phyloP scores from a whole-genome alignment of 2,797 vertebrate genomes.

The Lophius americanus region DNA sequence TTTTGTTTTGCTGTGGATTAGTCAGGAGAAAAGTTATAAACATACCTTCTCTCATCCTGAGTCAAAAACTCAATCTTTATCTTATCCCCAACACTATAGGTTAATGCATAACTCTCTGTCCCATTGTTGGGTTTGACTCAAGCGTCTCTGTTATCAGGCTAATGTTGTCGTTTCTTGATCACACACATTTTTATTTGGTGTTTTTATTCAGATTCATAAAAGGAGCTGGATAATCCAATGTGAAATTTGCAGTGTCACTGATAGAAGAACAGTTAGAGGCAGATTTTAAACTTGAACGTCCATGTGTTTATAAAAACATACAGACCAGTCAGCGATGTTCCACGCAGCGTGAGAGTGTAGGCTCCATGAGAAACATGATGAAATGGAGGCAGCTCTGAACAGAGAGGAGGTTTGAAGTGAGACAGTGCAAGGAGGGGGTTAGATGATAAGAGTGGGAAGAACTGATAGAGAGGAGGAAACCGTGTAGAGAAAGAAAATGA shows the following conservation, averaged over 20 bases:
- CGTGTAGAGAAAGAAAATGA: constrained; percentile 86
- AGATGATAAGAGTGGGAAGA: constrained; percentile 80
- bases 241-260: constrained; percentile 28
- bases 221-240: background rate
- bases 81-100: constrained; percentile 7
- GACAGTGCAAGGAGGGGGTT: constrained; percentile 71
- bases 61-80: constrained; percentile 32
- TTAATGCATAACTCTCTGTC: background rate
- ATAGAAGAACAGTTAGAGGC: constrained; percentile 17
- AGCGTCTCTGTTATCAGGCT: background rate
- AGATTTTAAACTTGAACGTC: constrained; percentile 41
- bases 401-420: constrained; percentile 66
- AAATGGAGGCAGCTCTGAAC: constrained; percentile 61
- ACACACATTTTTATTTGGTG: background rate
- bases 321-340: constrained; percentile 21
- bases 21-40: constrained; percentile 45
- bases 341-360: constrained; percentile 52
- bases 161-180: constrained; percentile 1
- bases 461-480: constrained; percentile 78
- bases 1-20: constrained; percentile 37
- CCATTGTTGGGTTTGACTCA: constrained; percentile 3
- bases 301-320: constrained; percentile 42
- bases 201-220: constrained; percentile 5
- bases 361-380: constrained; percentile 57
- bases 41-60: constrained; percentile 24